These are phyloP conservation scores for Lepus townsendii DNA, from an alignment of 2,797 vertebrate species.

Conservation along the genomic window DNA sequence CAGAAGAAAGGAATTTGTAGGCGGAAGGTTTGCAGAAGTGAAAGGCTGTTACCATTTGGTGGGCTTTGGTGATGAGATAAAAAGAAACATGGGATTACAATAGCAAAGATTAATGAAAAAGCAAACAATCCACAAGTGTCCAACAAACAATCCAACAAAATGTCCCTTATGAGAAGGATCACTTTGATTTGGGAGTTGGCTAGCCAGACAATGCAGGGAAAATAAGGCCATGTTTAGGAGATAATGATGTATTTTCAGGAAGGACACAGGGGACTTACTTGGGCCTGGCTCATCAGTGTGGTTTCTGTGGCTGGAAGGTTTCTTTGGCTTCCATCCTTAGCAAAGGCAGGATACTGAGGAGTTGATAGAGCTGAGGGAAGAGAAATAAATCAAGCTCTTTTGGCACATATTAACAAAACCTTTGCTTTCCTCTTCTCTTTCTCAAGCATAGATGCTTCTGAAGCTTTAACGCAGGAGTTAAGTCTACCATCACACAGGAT, in stretches of 20 bases:
- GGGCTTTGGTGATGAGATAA: not conserved
- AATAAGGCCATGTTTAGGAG: not conserved
- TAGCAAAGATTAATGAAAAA: not conserved
- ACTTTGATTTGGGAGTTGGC: not conserved
- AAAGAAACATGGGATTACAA: not conserved
- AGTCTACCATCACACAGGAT: not conserved
- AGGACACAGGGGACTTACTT: slow-evolving; percentile 2
- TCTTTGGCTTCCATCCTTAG: not conserved
- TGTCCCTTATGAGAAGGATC: not conserved
- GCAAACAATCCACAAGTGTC: not conserved
- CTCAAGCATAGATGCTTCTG: not conserved
- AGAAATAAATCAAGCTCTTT: not conserved
- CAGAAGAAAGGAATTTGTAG: not conserved
- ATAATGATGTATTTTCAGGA: not conserved
- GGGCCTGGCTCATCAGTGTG: not conserved
- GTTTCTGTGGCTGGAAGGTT: not conserved
- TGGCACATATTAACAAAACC: not conserved
- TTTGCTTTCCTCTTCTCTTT: not conserved
- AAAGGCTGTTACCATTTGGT: not conserved
- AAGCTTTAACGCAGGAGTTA: not conserved
- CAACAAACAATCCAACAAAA: not conserved
- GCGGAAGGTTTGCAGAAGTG: not conserved
- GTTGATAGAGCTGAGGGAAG: not conserved
- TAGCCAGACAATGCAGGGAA: not conserved
- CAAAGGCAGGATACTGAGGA: not conserved